Evolutionary conservation across 2,888 invertebrate species (phyloP).

Genomic region (Harpagoxenus sublaevis): DNA sequence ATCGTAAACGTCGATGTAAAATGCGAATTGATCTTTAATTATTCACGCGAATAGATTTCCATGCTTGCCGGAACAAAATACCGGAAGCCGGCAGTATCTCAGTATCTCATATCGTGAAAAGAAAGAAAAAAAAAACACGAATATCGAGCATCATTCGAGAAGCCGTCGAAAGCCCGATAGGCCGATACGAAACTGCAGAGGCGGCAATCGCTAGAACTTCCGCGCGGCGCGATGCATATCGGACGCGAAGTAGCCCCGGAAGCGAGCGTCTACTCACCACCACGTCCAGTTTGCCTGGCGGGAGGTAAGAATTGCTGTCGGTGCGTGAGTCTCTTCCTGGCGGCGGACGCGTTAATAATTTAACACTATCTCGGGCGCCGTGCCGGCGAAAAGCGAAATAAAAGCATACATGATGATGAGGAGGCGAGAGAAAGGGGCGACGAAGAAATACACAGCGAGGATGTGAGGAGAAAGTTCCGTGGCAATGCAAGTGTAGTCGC

Average conservation of each 20-base stretch:
- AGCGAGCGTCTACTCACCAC: constrained; percentile 51
- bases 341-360: constrained; percentile 58
- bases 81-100: constrained; percentile 63
- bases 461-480: constrained; percentile 67
- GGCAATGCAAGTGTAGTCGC: constrained; percentile 36
- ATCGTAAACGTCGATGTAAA: neutral
- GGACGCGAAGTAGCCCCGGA: constrained; percentile 63
- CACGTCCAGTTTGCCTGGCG: constrained; percentile 18
- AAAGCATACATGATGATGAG: constrained; percentile 50
- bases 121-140: constrained; percentile 45
- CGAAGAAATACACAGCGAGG: constrained; percentile 52
- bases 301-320: constrained; percentile 49
- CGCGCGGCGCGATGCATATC: constrained; percentile 49
- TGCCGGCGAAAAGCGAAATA: constrained; percentile 59
- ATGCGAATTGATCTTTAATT: constrained; percentile 20
- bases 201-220: constrained; percentile 56
- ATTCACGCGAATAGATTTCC: constrained; percentile 27
- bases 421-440: constrained; percentile 53
- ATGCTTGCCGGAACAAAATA: constrained; percentile 20
- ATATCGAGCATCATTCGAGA: constrained; percentile 67
- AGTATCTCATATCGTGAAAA: neutral
- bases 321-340: constrained; percentile 56
- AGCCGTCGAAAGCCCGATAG: constrained; percentile 62
- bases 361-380: constrained; percentile 47
- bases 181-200: constrained; percentile 67